Percentiles rank a stretch among this genome's conserved stretches.
These are phyloP conservation scores for Zaprionus vittiger DNA, from an alignment of 1,140 invertebrate genomes.

Conservation along the genomic window DNA sequence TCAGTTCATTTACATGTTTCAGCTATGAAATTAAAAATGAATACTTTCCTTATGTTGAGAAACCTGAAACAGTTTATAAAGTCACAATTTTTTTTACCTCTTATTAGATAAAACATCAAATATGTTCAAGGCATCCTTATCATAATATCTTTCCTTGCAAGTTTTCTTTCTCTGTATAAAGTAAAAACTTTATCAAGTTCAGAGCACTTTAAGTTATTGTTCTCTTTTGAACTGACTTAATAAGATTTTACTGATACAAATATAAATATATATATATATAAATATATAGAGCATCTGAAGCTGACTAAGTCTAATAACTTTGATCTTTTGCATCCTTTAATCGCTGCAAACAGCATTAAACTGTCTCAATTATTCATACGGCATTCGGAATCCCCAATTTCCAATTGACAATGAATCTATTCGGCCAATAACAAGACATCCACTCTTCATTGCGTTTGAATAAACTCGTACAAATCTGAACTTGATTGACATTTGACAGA, in stretches of 20 bases:
- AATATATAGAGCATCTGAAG: neutral
- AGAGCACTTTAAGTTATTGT: no score
- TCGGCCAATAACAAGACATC: neutral
- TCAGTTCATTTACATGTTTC: neutral
- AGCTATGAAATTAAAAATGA: neutral
- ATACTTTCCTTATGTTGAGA: neutral
- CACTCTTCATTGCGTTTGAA: neutral
- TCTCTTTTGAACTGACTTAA: no score
- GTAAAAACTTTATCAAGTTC: no score
- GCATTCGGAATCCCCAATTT: neutral
- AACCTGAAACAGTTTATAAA: neutral
- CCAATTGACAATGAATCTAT: neutral
- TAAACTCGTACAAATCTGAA: slow-evolving; percentile 10
- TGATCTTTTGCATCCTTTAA: neutral
- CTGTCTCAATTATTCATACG: neutral
- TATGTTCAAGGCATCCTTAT: no score
- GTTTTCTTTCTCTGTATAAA: no score
- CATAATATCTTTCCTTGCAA: no score
- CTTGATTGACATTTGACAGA: slow-evolving; percentile 4
- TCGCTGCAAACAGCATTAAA: neutral
- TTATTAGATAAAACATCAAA: no score
- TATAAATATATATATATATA: no score
- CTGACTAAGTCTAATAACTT: neutral
- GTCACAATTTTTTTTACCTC: no score
- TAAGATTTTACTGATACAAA: no score